phyloP scores from a whole-genome alignment of 2,888 invertebrate species.

The Lasiommata megera region DNA sequence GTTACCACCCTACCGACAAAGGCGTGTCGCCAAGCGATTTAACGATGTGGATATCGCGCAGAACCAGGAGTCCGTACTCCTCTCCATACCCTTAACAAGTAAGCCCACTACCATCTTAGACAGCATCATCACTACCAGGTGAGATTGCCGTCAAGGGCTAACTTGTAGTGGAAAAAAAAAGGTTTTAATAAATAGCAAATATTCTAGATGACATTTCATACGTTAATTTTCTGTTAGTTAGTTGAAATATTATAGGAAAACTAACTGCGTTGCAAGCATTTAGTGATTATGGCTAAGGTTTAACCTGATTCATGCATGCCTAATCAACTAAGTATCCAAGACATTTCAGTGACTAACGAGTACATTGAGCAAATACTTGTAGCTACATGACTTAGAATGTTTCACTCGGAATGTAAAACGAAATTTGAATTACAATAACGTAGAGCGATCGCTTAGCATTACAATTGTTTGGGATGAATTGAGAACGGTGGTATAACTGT shows the following conservation, averaged over 20 bases:
- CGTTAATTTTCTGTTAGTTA: background rate
- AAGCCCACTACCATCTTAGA: too few relatives aligned
- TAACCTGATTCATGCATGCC: slow-evolving; percentile 3
- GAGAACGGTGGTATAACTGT: background rate
- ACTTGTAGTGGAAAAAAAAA: too few relatives aligned
- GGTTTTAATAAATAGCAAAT: too few relatives aligned
- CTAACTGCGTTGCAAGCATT: background rate
- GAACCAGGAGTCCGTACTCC: too few relatives aligned
- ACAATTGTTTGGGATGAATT: slow-evolving; percentile 8
- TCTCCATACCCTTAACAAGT: too few relatives aligned
- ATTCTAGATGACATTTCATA: background rate
- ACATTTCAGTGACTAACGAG: background rate
- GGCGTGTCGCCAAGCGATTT: too few relatives aligned
- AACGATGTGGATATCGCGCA: too few relatives aligned
- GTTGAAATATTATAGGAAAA: background rate
- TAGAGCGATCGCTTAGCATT: slow-evolving; percentile 4
- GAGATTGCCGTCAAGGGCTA: too few relatives aligned
- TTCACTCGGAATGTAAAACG: slow-evolving; percentile 7
- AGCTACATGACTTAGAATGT: background rate
- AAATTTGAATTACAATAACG: slow-evolving; percentile 23
- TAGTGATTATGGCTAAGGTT: background rate
- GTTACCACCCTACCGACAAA: too few relatives aligned
- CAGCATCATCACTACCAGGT: too few relatives aligned
- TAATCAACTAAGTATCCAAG: background rate
- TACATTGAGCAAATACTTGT: slow-evolving; percentile 1